These are phyloP conservation scores for Corythornis madagascariensis DNA, from an alignment of 2,113 vertebrate genomes.

Conservation along the genomic window DNA sequence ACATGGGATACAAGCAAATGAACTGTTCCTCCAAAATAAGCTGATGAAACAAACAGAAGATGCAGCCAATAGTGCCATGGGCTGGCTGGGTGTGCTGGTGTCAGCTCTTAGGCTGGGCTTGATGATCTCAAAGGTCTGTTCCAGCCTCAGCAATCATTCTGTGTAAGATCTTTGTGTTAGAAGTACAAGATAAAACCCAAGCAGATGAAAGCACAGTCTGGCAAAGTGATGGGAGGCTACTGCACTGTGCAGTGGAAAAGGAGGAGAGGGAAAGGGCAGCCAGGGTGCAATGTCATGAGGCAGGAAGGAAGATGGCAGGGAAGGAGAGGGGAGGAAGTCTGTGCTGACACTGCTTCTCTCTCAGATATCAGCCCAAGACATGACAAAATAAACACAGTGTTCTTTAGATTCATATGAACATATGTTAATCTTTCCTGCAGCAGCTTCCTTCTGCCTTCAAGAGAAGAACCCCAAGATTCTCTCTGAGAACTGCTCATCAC, in stretches of 20 bases:
- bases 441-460: background rate
- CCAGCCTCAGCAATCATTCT: too few species aligned
- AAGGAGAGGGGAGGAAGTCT: conserved; percentile 50
- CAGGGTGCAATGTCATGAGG: background rate
- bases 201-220: background rate
- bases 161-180: background rate
- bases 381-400: background rate
- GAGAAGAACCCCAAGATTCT: background rate
- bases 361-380: background rate
- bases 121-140: too few species aligned
- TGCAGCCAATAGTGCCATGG: too few species aligned
- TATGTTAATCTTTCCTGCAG: background rate
- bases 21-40: background rate
- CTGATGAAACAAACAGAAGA: background rate
- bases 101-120: too few species aligned
- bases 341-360: conserved; percentile 23
- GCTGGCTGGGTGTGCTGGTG: too few species aligned
- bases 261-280: conserved; percentile 38
- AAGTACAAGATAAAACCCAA: background rate
- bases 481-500: background rate
- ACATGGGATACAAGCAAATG: background rate
- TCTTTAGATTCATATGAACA: background rate
- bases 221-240: background rate
- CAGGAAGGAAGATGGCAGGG: conserved; percentile 54
- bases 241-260: background rate